Base-by-base conservation (phyloP, 2,797 vertebrate species). In the Lateolabrax maculatus region DNA sequence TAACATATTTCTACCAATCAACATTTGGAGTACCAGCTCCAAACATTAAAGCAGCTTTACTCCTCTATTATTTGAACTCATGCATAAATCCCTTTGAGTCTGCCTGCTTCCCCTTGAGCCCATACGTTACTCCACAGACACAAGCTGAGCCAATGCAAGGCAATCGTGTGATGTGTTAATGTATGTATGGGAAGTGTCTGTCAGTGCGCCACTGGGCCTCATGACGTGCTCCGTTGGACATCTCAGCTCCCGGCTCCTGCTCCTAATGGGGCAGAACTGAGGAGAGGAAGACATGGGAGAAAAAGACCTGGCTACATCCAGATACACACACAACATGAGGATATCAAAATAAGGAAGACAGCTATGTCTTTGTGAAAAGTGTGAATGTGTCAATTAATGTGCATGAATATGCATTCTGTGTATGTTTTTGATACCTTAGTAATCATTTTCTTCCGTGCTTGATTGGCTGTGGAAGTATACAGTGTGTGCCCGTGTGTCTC, bases 221-320 rank as follows among this genome's bases (percentile, higher is more conserved):
- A 68, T 91, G 84, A 90, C 71, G 79, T 86, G 87, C 90, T 79
- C 84, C 49, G 69, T 61, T 92, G 86, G 86, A 84, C 83, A 77
- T 80, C 77, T 80, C 71, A 67, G 87, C 86, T 85, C 64, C 77
- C 53, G 48, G 75, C 74, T 86, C 52, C 64, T 52, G 62, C 58
- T 83, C 62, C 80, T 90, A 93, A 94, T 93, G 92, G 87, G 79
- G 83, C 90, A 83, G 90, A 93, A 91, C 87, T 77, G 72, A 84
- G 53, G 61, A 84, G 73, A 71, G 56, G 71, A 80, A 57, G 79
- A 65, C 71, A 84, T 70, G 70, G 57, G 60, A 73, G 81, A 83
- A 55, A 13, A 70, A 75, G 63, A 83, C 39, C 41, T 68, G 51
- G n/a, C 43, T 60, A 19, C n/a, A 77, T 21, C 0, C 49, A 67